Evolutionary conservation across 1,140 invertebrate genomes (phyloP).

Genomic region (Latrodectus geometricus): DNA sequence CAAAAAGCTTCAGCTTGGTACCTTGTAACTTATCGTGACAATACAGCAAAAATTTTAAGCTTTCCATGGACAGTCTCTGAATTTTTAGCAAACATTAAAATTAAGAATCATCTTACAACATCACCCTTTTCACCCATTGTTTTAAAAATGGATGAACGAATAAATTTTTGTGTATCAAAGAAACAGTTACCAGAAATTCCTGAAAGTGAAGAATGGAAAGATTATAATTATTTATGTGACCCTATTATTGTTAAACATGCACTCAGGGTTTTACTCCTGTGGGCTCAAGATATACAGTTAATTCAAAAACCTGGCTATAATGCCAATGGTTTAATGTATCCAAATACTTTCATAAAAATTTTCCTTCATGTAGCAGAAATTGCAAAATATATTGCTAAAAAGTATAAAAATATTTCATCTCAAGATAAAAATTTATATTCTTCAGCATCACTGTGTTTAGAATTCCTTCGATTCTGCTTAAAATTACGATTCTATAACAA

Average conservation of each 20-base stretch:
- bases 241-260: constrained; percentile 5
- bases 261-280: constrained; percentile 23
- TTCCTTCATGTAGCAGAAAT: constrained; percentile 15
- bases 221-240: constrained; percentile 17
- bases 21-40: constrained; percentile 38
- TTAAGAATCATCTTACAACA: neutral
- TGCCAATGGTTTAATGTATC: neutral
- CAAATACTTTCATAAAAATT: neutral
- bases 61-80: constrained; percentile 56
- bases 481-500: constrained; percentile 40
- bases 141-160: constrained; percentile 28
- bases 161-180: neutral
- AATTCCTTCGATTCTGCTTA: constrained; percentile 43
- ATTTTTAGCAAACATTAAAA: constrained; percentile 41
- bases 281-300: constrained; percentile 33
- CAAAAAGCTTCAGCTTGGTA: constrained; percentile 61
- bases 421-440: neutral
- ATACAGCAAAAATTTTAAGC: constrained; percentile 25
- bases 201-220: neutral
- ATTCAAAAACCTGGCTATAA: neutral
- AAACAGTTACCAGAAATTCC: neutral
- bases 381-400: neutral
- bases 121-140: constrained; percentile 12
- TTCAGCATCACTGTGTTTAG: constrained; percentile 21
- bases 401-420: neutral